These are phyloP conservation scores for Nomada goodeniana DNA, from an alignment of 2,888 invertebrate species.

Conservation along the genomic window DNA sequence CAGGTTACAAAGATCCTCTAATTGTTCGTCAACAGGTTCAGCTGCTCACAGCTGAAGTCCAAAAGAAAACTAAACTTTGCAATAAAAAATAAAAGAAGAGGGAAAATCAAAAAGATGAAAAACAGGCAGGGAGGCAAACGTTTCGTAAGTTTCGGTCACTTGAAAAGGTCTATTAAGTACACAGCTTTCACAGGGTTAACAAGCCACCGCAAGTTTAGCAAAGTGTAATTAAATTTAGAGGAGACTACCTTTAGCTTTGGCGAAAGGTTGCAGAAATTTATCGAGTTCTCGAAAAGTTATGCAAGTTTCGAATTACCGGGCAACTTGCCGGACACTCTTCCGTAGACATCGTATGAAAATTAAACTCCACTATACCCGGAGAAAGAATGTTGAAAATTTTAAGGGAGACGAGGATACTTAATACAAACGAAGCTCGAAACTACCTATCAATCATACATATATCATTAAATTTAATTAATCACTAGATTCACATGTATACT, in stretches of 20 bases:
- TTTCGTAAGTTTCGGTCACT: constrained; percentile 42
- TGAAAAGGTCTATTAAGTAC: constrained; percentile 57
- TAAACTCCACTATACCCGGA: constrained; percentile 14
- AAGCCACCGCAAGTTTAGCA: constrained; percentile 51
- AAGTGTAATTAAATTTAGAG: constrained; percentile 55
- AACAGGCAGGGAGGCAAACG: constrained; percentile 13
- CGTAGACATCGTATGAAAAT: constrained; percentile 32
- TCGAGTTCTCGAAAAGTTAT: constrained; percentile 58
- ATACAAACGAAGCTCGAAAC: background rate
- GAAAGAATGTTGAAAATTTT: background rate
- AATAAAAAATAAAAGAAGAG: background rate
- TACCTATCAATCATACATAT: no score
- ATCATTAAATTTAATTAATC: no score
- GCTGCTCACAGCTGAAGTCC: background rate
- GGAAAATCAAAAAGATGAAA: background rate
- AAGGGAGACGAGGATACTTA: background rate
- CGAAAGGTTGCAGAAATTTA: constrained; percentile 58
- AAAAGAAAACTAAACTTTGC: background rate
- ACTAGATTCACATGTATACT: no score
- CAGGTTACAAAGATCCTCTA: constrained; percentile 18
- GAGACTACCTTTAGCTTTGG: constrained; percentile 43
- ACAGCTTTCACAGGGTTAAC: constrained; percentile 53
- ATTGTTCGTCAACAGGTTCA: constrained; percentile 34
- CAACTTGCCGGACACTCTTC: constrained; percentile 36
- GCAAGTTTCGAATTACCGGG: constrained; percentile 34